A percentile compares a stretch with the other conserved stretches of the same genome.
These are phyloP conservation scores for Nymphalis c-album DNA, from an alignment of 2,888 invertebrate genomes.

Conservation along the genomic window DNA sequence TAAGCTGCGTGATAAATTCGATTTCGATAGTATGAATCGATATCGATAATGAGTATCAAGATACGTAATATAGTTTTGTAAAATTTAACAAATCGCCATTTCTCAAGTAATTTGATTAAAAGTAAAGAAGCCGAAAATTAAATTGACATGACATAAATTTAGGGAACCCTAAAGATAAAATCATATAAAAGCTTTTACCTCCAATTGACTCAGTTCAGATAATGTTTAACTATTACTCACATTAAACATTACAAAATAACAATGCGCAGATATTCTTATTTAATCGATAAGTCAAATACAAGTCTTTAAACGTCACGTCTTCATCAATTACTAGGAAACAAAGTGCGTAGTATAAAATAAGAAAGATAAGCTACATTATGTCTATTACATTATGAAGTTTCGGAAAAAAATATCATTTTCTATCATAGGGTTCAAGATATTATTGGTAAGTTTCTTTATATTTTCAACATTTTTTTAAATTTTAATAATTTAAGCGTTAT, in stretches of 20 bases:
- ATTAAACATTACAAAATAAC: constrained; percentile 15
- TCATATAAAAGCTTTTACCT: background rate
- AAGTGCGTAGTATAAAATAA: constrained; percentile 35
- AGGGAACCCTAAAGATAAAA: background rate
- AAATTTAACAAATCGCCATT: no score
- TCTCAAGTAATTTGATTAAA: no score
- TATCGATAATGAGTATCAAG: no score
- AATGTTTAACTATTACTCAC: background rate
- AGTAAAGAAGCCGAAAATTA: no score
- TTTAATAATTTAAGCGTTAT: no score
- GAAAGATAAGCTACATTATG: constrained; percentile 29
- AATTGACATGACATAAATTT: no score
- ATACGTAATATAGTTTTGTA: no score
- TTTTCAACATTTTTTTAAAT: background rate
- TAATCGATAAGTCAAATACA: constrained; percentile 15
- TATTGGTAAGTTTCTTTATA: constrained; percentile 15
- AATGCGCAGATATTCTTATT: constrained; percentile 3
- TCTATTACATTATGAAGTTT: constrained; percentile 33
- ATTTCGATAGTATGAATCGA: no score
- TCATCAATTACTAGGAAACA: constrained; percentile 9
- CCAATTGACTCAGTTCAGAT: background rate
- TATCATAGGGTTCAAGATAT: constrained; percentile 13
- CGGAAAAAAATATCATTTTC: constrained; percentile 28
- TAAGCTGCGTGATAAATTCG: no score
- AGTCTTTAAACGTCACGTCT: constrained; percentile 24